Conservation (phyloP, 2,888 invertebrate species). For the Cancer borealis region DNA sequence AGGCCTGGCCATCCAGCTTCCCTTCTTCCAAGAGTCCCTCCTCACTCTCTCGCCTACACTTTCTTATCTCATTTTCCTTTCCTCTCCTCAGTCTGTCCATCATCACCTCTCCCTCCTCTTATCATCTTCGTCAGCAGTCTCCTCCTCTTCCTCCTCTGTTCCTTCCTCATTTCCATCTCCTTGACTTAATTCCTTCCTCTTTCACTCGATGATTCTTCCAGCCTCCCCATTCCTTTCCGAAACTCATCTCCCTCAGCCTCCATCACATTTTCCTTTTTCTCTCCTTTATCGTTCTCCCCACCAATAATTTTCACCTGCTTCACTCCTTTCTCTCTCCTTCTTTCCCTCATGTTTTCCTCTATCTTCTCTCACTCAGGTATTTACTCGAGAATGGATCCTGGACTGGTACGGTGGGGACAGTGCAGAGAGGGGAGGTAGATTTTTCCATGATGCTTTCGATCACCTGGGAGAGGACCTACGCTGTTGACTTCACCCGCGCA, state of each 20-base stretch:
- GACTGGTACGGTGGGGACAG: conserved; percentile 67
- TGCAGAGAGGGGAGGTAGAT: conserved; percentile 56
- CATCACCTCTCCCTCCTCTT: neutral
- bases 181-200: too few relatives aligned
- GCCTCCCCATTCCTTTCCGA: too few relatives aligned
- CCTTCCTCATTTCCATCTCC: neutral
- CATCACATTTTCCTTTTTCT: too few relatives aligned
- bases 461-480: conserved; percentile 60
- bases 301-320: neutral
- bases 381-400: conserved; percentile 61
- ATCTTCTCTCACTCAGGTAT: conserved; percentile 47
- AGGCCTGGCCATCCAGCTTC: neutral
- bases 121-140: too few relatives aligned
- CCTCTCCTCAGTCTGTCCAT: too few relatives aligned
- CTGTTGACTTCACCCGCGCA: conserved; percentile 58
- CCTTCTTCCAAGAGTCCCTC: too few relatives aligned
- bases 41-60: neutral
- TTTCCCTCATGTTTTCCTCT: neutral
- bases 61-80: neutral
- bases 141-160: too few relatives aligned
- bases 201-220: too few relatives aligned
- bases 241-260: neutral
- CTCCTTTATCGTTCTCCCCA: neutral
- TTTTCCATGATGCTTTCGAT: conserved; percentile 67
- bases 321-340: neutral